These are phyloP conservation scores for Cyprinodon variegatus DNA, from an alignment of 2,113 vertebrate species.

Conservation along the genomic window DNA sequence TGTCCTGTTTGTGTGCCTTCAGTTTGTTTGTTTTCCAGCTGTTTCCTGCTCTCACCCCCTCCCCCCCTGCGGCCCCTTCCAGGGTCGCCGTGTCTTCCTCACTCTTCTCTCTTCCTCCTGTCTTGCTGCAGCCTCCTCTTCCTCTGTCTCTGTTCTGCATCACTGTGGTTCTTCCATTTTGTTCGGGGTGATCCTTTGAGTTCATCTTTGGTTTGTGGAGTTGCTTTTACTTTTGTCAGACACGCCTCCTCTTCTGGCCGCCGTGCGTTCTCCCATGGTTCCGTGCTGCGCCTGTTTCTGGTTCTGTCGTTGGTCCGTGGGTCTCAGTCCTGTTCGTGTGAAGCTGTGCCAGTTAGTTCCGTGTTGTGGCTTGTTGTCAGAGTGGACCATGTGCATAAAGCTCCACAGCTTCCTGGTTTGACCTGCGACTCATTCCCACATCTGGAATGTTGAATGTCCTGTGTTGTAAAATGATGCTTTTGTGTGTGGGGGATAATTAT, in stretches of 20 bases:
- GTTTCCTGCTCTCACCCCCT: constrained; percentile 62
- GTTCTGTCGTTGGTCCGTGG: constrained; percentile 76
- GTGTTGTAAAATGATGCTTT: constrained; percentile 26
- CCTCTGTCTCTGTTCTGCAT: constrained; percentile 73
- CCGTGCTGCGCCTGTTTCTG: constrained; percentile 69
- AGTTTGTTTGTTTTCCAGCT: constrained; percentile 42
- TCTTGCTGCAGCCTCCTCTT: constrained; percentile 53
- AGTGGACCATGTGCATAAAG: constrained; percentile 69
- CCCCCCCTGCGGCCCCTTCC: constrained; percentile 81
- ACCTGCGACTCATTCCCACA: constrained; percentile 46
- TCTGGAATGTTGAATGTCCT: constrained; percentile 39
- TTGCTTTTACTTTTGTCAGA: constrained; percentile 68
- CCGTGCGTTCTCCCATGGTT: constrained; percentile 68
- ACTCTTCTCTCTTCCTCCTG: constrained; percentile 33
- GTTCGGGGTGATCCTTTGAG: constrained; percentile 62
- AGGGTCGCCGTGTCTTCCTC: constrained; percentile 82
- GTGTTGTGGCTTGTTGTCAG: constrained; percentile 73
- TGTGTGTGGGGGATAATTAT: constrained; percentile 5
- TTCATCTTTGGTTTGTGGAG: constrained; percentile 62
- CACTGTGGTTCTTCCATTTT: constrained; percentile 50
- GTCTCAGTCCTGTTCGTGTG: constrained; percentile 73
- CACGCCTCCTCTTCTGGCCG: constrained; percentile 57
- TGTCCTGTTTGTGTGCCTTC: constrained; percentile 57
- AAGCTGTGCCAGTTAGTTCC: constrained; percentile 73
- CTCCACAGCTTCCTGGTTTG: constrained; percentile 63